Percentiles rank a stretch among this genome's conserved stretches.
These are phyloP conservation scores for Lepus europaeus DNA, from an alignment of 2,113 vertebrate species.

Conservation along the genomic window DNA sequence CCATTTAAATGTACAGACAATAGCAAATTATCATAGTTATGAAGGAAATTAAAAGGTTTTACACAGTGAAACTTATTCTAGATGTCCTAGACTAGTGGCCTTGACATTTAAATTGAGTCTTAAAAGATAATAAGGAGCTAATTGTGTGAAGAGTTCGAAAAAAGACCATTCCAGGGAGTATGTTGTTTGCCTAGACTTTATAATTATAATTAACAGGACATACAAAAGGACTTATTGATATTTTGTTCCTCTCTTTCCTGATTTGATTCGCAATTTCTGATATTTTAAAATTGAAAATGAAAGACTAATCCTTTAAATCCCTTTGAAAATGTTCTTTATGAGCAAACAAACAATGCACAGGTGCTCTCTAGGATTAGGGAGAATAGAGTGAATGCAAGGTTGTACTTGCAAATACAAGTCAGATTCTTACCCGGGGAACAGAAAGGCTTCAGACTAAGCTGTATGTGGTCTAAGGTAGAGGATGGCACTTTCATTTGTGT, in stretches of 20 bases:
- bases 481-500: neutral
- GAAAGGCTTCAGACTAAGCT: neutral
- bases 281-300: conserved; percentile 54
- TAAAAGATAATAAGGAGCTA: neutral
- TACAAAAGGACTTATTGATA: neutral
- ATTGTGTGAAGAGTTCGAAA: neutral
- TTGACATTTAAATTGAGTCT: neutral
- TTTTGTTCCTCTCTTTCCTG: neutral
- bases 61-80: neutral
- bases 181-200: neutral
- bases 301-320: conserved; percentile 11
- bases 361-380: neutral
- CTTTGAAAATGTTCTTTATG: conserved; percentile 50
- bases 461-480: neutral
- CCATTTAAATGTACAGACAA: neutral
- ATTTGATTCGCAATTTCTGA: conserved; percentile 45
- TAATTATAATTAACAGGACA: conserved; percentile 1
- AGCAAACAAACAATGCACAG: neutral
- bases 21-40: neutral
- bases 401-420: neutral
- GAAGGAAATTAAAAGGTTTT: conserved; percentile 21
- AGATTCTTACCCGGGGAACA: neutral
- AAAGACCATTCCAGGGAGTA: neutral
- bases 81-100: neutral
- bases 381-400: conserved; percentile 20